Evolutionary conservation across 2,888 invertebrate species (phyloP).

Genomic region (Platycheirus rosarum): DNA sequence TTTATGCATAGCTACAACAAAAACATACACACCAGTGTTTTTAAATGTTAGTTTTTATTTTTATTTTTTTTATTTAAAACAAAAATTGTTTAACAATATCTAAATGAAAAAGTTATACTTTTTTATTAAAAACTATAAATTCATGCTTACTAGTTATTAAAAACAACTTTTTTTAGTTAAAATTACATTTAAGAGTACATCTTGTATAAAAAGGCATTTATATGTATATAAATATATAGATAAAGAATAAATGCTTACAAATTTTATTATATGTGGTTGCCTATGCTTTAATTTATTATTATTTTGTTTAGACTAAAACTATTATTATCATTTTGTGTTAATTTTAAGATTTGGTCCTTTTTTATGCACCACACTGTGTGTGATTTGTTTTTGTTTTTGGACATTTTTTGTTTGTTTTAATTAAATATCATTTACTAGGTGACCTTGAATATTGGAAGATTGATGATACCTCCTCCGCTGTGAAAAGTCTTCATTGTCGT

Average conservation of each 20-base stretch:
- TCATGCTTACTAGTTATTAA: no score
- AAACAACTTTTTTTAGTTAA: constrained; percentile 14
- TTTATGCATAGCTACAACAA: constrained; percentile 43
- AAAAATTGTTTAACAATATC: constrained; percentile 33
- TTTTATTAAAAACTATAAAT: constrained; percentile 36
- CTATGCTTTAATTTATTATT: constrained; percentile 40
- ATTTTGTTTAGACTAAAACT: constrained; percentile 50
- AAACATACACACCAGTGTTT: constrained; percentile 40
- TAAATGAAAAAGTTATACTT: constrained; percentile 11
- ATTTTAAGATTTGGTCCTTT: constrained; percentile 52
- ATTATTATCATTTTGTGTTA: constrained; percentile 69
- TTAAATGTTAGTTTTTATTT: constrained; percentile 18
- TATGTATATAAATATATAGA: constrained; percentile 26
- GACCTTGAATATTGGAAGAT: constrained; percentile 89
- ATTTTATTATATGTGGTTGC: constrained; percentile 33
- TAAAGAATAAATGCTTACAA: constrained; percentile 56
- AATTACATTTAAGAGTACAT: constrained; percentile 25
- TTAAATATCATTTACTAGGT: constrained; percentile 79
- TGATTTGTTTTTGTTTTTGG: constrained; percentile 27
- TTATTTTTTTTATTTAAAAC: constrained; percentile 10
- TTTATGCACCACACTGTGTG: constrained; percentile 25
- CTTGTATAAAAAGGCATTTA: constrained; percentile 42
- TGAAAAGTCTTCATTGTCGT: constrained; percentile 97
- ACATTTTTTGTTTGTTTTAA: constrained; percentile 1
- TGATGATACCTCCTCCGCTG: constrained; percentile 96